These are phyloP conservation scores for Drosophila nasuta DNA, from an alignment of 1,140 invertebrate genomes.

Conservation along the genomic window DNA sequence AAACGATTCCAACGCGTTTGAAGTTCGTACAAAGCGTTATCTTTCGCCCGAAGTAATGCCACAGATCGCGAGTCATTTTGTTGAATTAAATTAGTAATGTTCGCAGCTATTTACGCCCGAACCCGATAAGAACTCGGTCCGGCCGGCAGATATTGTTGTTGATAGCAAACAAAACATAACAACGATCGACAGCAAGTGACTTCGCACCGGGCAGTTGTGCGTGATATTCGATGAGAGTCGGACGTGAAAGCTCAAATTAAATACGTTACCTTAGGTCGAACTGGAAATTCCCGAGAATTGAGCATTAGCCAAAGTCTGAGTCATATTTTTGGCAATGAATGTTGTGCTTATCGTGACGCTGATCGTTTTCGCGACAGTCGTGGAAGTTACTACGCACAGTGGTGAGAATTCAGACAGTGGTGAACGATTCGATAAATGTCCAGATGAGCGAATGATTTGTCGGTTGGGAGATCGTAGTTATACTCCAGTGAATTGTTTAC, in stretches of 20 bases:
- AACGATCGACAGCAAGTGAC: constrained; percentile 24
- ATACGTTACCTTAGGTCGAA: not conserved
- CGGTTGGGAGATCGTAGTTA: not conserved
- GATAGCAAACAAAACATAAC: constrained; percentile 42
- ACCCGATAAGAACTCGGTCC: constrained; percentile 49
- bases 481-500: not conserved
- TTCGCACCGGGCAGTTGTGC: constrained; percentile 32
- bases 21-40: constrained; percentile 27
- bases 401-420: not conserved
- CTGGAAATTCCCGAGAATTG: constrained; percentile 26
- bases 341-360: constrained; percentile 9
- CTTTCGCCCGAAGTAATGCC: constrained; percentile 14
- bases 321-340: constrained; percentile 55
- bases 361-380: constrained; percentile 19
- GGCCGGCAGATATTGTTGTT: constrained; percentile 6
- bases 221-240: constrained; percentile 43
- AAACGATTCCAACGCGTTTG: constrained; percentile 25
- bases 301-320: constrained; percentile 34
- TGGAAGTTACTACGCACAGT: not conserved
- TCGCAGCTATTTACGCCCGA: constrained; percentile 3
- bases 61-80: constrained; percentile 4
- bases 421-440: constrained; percentile 11
- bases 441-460: constrained; percentile 36
- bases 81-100: constrained; percentile 26
- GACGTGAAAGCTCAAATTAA: constrained; percentile 32